Evolutionary conservation across 2,797 vertebrate species (phyloP).

Genomic region (Heterohyrax brucei): DNA sequence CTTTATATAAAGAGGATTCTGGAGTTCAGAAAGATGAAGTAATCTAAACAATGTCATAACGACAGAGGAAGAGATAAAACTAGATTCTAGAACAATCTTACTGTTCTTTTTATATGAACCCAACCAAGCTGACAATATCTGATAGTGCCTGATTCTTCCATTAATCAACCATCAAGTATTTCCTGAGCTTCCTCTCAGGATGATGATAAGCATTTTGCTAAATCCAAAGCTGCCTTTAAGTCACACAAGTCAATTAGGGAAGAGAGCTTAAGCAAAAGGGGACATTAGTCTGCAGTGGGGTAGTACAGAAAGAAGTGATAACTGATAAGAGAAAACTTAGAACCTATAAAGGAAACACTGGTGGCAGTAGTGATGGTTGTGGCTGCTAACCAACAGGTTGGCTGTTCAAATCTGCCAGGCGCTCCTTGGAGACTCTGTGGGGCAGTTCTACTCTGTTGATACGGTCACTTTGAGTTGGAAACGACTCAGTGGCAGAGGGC

Average conservation of each 20-base stretch:
- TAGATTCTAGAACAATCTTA: background rate
- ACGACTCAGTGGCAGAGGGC: too few relatives aligned
- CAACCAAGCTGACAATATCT: background rate
- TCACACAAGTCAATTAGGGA: constrained; percentile 12
- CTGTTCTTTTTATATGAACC: background rate
- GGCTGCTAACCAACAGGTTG: too few relatives aligned
- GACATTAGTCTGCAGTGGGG: background rate
- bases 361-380: too few relatives aligned
- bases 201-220: constrained; percentile 50
- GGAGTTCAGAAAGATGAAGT: background rate
- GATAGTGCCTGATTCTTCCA: constrained; percentile 35
- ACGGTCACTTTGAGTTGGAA: too few relatives aligned
- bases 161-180: constrained; percentile 77
- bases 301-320: background rate
- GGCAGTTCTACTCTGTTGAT: too few relatives aligned
- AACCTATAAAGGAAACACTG: too few relatives aligned
- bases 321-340: background rate
- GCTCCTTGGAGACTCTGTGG: too few relatives aligned
- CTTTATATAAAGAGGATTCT: background rate
- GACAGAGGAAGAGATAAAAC: background rate
- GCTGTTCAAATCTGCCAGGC: too few relatives aligned
- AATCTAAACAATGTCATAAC: constrained; percentile 24
- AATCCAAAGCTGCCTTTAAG: background rate
- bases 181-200: constrained; percentile 75
- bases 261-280: background rate